Base-by-base conservation (phyloP, 2,888 invertebrate species). In the Dascillus cervinus region DNA sequence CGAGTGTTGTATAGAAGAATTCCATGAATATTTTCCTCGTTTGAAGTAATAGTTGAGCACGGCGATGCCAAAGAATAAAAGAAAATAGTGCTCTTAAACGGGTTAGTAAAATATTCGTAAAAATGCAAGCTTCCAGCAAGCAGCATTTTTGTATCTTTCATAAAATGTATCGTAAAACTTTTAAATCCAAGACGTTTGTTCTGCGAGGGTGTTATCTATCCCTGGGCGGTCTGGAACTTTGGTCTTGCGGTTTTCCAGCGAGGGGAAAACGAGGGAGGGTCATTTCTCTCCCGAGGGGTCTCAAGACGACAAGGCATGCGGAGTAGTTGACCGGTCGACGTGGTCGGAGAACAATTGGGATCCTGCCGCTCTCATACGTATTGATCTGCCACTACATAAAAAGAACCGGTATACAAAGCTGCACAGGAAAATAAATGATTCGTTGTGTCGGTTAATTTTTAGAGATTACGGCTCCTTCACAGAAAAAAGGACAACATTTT, bases 291-390 rank as follows among this genome's bases (percentile, higher is more conserved):
- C 34, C 37, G 24, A 20, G 37, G 43, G 37, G 41, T 26, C 34
- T 36, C 33, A 41, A 41, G 35, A 44, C 44, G 46, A 43, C 43
- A 41, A 40, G 40, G 43, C 44, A 46, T 43, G 43, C 41, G 43
- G 40, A 40, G 42, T 41, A 40, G 42, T 42, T 42, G 44, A 40
- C 42, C 44, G 41, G 36, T 32, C 34, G 36, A 38, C 35, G 32
- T 32, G 38, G 38, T 37, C 39, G 43, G 29, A 26, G 44, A 37
- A 44, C 46, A 48, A 48, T 47, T 46, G 40, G 38, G 43, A 46
- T 47, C 45, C 47, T 41, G 29, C 31, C 35, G 32, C 34, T 26
- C 26, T 39, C 38, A 32, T 33, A 37, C 32, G 43, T 47, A 47
- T 47, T 37, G 47, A 47, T 47, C 43, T 34, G 17, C 4, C 17